Percentiles rank a stretch among this genome's conserved stretches.
phyloP scores from a whole-genome alignment of 2,888 invertebrate genomes.

The Papilio elwesi region DNA sequence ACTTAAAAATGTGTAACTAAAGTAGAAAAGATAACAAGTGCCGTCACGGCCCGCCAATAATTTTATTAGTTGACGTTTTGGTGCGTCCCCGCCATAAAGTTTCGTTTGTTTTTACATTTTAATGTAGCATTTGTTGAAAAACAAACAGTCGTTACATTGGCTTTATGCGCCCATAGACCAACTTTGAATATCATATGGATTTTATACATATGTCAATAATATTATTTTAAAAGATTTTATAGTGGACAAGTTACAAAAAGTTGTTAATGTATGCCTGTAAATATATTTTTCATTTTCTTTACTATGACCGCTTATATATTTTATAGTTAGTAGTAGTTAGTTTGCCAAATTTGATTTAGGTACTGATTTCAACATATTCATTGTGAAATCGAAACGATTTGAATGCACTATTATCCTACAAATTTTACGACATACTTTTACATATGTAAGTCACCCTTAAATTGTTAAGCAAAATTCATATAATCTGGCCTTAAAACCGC shows the following conservation, averaged over 20 bases:
- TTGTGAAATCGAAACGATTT: too few species aligned
- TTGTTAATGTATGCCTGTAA: too few species aligned
- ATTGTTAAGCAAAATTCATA: not conserved
- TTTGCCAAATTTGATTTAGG: too few species aligned
- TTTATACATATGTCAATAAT: not conserved
- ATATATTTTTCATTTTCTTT: too few species aligned
- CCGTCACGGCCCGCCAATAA: slow-evolving; percentile 55
- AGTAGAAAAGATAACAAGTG: slow-evolving; percentile 18
- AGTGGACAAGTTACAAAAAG: too few species aligned
- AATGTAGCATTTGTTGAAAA: slow-evolving; percentile 35
- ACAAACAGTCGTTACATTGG: slow-evolving; percentile 30
- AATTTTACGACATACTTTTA: too few species aligned
- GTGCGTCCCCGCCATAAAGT: slow-evolving; percentile 58
- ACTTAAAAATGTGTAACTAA: not conserved
- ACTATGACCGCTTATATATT: too few species aligned
- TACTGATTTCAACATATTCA: too few species aligned
- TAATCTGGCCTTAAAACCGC: not conserved
- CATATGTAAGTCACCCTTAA: not conserved
- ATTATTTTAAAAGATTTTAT: too few species aligned
- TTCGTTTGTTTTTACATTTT: slow-evolving; percentile 46
- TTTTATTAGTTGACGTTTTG: slow-evolving; percentile 61
- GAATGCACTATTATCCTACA: too few species aligned
- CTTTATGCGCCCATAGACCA: not conserved
- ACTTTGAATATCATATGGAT: not conserved
- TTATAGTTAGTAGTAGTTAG: too few species aligned